These are phyloP conservation scores for Trichogramma dendrolimi DNA, from an alignment of 2,888 invertebrate species.

Conservation along the genomic window DNA sequence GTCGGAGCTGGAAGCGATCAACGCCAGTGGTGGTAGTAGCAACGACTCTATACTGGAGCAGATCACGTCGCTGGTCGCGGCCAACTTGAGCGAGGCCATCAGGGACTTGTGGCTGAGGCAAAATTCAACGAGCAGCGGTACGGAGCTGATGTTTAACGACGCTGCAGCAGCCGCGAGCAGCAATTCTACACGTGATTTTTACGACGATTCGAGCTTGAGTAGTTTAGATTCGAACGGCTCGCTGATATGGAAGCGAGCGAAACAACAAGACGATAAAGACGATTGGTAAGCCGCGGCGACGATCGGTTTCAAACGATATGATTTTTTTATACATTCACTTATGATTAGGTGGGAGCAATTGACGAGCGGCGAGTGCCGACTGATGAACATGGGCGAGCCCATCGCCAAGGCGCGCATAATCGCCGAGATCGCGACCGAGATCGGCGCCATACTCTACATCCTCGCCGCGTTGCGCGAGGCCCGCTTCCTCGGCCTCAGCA, in stretches of 20 bases:
- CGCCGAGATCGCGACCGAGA: conserved; percentile 73
- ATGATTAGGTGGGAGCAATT: conserved; percentile 63
- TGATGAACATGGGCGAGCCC: conserved; percentile 62
- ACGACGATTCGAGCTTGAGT: neutral
- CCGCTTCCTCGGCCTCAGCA: conserved; percentile 83
- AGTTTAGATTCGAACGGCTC: conserved; percentile 37
- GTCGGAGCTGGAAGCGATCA: conserved; percentile 2
- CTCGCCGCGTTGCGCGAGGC: conserved; percentile 82
- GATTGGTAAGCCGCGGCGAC: conserved; percentile 3
- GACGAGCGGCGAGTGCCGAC: conserved; percentile 66
- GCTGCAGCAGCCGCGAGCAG: conserved; percentile 1
- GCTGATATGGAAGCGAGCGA: conserved; percentile 30
- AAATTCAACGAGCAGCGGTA: conserved; percentile 13
- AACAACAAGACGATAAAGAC: neutral
- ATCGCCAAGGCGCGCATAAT: conserved; percentile 68
- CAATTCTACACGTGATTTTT: too few species aligned
- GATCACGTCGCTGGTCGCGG: conserved; percentile 36
- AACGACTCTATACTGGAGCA: conserved; percentile 30
- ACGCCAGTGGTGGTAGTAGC: conserved; percentile 30
- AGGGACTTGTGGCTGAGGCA: conserved; percentile 29
- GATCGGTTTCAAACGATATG: neutral
- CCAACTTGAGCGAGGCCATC: conserved; percentile 38
- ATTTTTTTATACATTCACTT: neutral
- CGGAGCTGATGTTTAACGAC: neutral
- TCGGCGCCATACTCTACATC: conserved; percentile 82